Evolutionary conservation across 2,888 invertebrate genomes (phyloP).

Genomic region (Drosophila maculinotata): DNA sequence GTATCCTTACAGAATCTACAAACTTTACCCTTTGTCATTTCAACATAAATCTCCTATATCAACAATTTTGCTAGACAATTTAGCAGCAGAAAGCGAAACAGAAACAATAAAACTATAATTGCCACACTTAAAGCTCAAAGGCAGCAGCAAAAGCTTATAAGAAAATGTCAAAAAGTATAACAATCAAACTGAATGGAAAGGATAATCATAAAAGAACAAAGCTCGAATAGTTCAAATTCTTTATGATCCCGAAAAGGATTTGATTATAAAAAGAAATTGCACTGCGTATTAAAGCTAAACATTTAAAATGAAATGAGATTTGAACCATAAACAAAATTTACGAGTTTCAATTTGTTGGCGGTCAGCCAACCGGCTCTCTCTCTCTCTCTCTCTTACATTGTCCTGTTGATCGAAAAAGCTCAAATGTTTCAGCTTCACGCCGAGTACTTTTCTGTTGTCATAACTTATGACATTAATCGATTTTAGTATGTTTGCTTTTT

Average conservation of each 20-base stretch:
- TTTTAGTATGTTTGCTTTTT: conserved; percentile 76
- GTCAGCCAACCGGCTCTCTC: too few relatives aligned
- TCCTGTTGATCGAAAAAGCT: conserved; percentile 7
- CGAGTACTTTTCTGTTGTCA: conserved; percentile 28
- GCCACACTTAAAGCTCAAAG: conserved; percentile 46
- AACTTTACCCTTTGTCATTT: too few relatives aligned
- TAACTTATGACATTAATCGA: conserved; percentile 68
- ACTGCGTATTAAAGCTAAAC: background rate
- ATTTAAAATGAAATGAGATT: background rate
- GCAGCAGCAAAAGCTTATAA: conserved; percentile 22
- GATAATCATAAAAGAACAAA: conserved; percentile 7
- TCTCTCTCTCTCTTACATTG: background rate
- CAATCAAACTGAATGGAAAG: background rate
- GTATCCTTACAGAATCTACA: too few relatives aligned
- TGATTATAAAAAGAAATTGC: background rate
- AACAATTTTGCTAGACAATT: conserved; percentile 72
- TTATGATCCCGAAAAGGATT: background rate
- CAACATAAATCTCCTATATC: conserved; percentile 29
- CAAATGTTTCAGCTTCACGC: conserved; percentile 32
- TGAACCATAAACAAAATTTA: background rate
- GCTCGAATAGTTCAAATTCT: conserved; percentile 15
- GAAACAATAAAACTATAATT: conserved; percentile 75
- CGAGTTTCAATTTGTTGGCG: background rate
- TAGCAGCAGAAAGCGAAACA: conserved; percentile 45
- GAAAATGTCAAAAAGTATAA: conserved; percentile 15